These are phyloP conservation scores for Lanistes nyassanus DNA, from an alignment of 1,140 invertebrate species.

Conservation along the genomic window DNA sequence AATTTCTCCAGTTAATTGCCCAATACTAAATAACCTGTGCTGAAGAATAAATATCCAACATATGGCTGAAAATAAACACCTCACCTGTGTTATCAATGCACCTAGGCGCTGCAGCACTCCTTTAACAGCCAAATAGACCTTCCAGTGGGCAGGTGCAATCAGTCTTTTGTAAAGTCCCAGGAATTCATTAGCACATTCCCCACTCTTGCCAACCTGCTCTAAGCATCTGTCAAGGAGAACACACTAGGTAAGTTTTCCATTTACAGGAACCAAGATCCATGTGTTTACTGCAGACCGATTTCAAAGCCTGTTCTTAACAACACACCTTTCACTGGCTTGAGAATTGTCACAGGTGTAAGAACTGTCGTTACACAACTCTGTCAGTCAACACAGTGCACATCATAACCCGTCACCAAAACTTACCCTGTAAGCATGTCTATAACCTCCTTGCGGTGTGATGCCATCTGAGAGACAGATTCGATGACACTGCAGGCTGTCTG, in stretches of 20 bases:
- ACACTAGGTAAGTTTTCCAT: too few species aligned
- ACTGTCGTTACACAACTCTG: not conserved
- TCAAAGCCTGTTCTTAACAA: too few species aligned
- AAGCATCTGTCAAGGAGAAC: constrained; percentile 73
- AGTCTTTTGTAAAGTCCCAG: constrained; percentile 79
- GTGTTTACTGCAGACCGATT: too few species aligned
- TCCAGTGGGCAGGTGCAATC: constrained; percentile 78
- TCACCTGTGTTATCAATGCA: constrained; percentile 79
- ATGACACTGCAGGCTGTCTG: constrained; percentile 90
- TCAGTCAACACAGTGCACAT: not conserved
- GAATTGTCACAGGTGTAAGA: too few species aligned
- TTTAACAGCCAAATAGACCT: constrained; percentile 82
- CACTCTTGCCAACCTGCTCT: constrained; percentile 72
- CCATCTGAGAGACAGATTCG: constrained; percentile 77
- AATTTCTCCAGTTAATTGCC: too few species aligned
- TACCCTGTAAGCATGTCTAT: constrained; percentile 83
- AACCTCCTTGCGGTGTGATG: constrained; percentile 69
- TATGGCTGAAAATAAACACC: too few species aligned
- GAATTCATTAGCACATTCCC: constrained; percentile 93
- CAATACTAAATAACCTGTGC: too few species aligned
- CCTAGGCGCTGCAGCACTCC: constrained; percentile 88
- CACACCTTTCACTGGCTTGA: too few species aligned
- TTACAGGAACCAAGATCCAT: too few species aligned
- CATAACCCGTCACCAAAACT: not conserved
- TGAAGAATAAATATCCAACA: too few species aligned